Percentiles rank a stretch among this genome's conserved stretches.
phyloP scores from a whole-genome alignment of 2,797 vertebrate species.

The Monodelphis domestica region DNA sequence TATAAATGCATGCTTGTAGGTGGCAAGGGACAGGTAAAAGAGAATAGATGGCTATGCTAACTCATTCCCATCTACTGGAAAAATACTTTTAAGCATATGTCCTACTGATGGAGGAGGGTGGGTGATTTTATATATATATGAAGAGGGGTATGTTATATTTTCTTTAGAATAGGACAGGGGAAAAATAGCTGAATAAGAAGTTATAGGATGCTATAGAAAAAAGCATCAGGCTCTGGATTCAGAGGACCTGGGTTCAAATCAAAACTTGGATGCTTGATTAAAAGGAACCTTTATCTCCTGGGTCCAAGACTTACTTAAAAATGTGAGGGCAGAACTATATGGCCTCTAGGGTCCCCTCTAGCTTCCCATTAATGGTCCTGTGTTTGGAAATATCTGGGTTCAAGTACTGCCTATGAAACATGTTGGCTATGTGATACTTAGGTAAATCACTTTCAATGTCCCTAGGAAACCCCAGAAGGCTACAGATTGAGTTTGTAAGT shows the following conservation, averaged over 20 bases:
- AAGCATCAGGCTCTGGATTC: neutral
- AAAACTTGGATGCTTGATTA: neutral
- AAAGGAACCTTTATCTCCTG: neutral
- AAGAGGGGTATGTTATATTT: neutral
- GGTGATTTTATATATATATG: neutral
- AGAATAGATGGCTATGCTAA: neutral
- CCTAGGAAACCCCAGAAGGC: neutral
- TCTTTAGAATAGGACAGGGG: neutral
- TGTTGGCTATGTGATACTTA: too few relatives aligned
- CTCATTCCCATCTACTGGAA: neutral
- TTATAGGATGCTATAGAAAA: neutral
- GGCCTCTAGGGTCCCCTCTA: neutral
- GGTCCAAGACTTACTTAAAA: neutral
- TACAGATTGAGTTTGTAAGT: neutral
- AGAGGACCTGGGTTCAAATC: neutral
- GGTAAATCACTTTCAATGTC: too few relatives aligned
- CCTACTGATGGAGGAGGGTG: neutral
- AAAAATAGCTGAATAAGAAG: too few relatives aligned
- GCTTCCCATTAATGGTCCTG: neutral
- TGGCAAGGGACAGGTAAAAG: neutral
- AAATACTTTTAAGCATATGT: neutral
- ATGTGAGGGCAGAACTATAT: neutral
- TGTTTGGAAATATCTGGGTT: too few relatives aligned
- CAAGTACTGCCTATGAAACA: too few relatives aligned
- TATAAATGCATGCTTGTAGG: neutral